A percentile compares a stretch with the other conserved stretches of the same genome.
phyloP scores from a whole-genome alignment of 2,113 vertebrate genomes.

The Zootoca vivipara region DNA sequence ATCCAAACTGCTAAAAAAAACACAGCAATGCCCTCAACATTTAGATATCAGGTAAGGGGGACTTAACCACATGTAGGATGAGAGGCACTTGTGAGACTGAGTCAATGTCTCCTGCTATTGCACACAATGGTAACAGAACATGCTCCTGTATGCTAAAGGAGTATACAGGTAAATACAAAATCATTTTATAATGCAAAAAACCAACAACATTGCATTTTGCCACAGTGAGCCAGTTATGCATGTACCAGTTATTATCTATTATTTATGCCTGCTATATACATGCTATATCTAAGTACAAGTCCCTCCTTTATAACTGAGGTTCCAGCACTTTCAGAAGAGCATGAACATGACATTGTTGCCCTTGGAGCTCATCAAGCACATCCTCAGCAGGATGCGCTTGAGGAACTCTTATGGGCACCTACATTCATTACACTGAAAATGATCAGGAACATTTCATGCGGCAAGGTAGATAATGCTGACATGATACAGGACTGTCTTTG shows the following conservation, averaged over 20 bases:
- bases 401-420: background rate
- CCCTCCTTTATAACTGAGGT: background rate
- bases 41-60: background rate
- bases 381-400: background rate
- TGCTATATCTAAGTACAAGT: background rate
- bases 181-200: too few relatives aligned
- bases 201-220: background rate
- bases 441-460: background rate
- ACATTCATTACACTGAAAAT: background rate
- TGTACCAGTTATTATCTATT: background rate
- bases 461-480: slow-evolving; percentile 21
- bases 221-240: background rate
- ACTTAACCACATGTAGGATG: background rate
- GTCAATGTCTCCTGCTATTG: background rate
- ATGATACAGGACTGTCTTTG: background rate
- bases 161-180: background rate
- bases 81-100: background rate
- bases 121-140: background rate
- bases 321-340: background rate
- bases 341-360: background rate
- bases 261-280: background rate
- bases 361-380: background rate
- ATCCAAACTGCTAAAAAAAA: background rate
- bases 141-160: background rate
- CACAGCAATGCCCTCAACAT: background rate